These are phyloP conservation scores for Akabosia matsudoensis DNA, from an alignment of 1,140 invertebrate genomes.

Conservation along the genomic window DNA sequence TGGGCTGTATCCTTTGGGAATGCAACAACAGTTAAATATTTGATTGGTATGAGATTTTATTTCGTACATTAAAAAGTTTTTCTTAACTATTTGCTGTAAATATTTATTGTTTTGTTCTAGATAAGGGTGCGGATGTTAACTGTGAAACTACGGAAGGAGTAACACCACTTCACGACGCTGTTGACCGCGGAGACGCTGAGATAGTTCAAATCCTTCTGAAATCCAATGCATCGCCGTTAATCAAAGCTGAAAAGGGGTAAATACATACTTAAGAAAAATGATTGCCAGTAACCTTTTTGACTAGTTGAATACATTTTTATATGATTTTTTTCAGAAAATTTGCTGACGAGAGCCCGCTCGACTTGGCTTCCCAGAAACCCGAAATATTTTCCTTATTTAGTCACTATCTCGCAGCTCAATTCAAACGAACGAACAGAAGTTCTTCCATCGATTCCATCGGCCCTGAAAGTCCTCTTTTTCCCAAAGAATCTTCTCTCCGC, in stretches of 20 bases:
- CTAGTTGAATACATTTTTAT: not conserved
- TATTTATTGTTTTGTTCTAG: slow-evolving; percentile 26
- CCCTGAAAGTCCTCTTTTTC: slow-evolving; percentile 38
- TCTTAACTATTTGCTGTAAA: not conserved
- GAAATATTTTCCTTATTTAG: slow-evolving; percentile 53
- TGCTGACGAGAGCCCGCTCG: slow-evolving; percentile 55
- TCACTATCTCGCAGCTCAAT: slow-evolving; percentile 43
- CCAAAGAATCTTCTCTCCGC: slow-evolving; percentile 29
- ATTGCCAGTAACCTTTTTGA: not conserved
- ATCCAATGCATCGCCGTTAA: slow-evolving; percentile 58
- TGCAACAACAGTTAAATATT: slow-evolving; percentile 35
- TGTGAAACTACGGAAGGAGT: slow-evolving; percentile 50
- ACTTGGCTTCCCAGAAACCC: slow-evolving; percentile 56
- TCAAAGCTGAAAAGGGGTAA: slow-evolving; percentile 59
- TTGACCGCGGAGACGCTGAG: slow-evolving; percentile 57
- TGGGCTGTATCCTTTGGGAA: slow-evolving; percentile 47
- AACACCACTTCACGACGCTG: slow-evolving; percentile 64
- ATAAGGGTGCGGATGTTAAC: slow-evolving; percentile 43
- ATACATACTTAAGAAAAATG: not conserved
- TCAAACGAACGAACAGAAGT: slow-evolving; percentile 41
- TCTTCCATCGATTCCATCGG: slow-evolving; percentile 46
- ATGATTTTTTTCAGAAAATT: slow-evolving; percentile 50
- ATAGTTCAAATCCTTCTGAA: slow-evolving; percentile 60
- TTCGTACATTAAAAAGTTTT: not conserved
- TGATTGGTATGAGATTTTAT: slow-evolving; percentile 37